phyloP scores from a whole-genome alignment of 2,888 invertebrate genomes.

The Rotaria macrura region DNA sequence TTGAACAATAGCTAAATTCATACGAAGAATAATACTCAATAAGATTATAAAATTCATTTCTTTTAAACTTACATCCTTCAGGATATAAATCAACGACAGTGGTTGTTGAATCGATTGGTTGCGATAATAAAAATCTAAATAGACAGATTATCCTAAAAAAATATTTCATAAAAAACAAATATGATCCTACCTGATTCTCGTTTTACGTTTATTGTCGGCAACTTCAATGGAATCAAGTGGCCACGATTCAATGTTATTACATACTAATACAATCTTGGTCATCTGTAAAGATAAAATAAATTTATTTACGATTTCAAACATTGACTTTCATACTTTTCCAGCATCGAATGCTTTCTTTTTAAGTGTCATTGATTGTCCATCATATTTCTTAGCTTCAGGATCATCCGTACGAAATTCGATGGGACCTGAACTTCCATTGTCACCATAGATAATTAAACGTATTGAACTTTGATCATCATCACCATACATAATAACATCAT shows the following conservation, averaged over 20 bases:
- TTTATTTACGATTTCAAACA: not conserved
- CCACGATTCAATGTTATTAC: not conserved
- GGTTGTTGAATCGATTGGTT: not conserved
- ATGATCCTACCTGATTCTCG: not conserved
- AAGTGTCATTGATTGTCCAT: not conserved
- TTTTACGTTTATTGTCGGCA: not conserved
- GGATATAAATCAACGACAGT: not conserved
- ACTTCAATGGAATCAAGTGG: not conserved
- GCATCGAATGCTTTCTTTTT: slow-evolving; percentile 11
- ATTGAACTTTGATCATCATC: not conserved
- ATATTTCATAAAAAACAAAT: not conserved
- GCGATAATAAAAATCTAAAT: not conserved
- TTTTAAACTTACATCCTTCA: not conserved
- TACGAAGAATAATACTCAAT: not conserved
- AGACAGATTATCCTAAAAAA: not conserved
- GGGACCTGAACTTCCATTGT: not conserved
- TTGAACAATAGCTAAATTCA: not conserved
- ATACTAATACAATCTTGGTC: not conserved
- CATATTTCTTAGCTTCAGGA: not conserved
- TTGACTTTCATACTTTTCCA: not conserved
- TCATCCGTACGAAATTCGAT: not conserved
- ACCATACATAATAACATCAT: not conserved
- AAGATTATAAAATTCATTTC: not conserved
- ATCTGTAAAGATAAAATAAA: not conserved
- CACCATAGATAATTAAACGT: not conserved